Evolutionary conservation across 2,113 vertebrate species (phyloP), one percentile per base, ranked within the genome.

Genomic region (Neofelis nebulosa): DNA sequence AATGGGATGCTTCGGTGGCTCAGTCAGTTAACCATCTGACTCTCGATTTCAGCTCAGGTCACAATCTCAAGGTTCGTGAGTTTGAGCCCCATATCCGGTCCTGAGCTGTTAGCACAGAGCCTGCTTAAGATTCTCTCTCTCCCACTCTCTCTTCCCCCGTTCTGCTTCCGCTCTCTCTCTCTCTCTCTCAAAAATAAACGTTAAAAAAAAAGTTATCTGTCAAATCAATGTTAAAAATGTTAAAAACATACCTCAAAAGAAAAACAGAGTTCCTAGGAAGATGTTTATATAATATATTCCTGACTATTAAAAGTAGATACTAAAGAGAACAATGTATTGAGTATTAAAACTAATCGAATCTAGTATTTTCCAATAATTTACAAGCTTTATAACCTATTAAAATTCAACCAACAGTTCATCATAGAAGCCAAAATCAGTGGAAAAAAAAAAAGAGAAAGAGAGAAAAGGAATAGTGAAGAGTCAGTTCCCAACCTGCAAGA

Each of bases 211-310:
- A 68, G 13, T 71, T 69, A 83, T 52, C 31, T 89, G 65, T 57
- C 65, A 97, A 97, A 68, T 36, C 82, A 94, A 76, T 76, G 25
- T 61, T 4, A 86, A 14, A 97, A 89, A 93, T 50, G n/a, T 31
- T 66, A 87, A 91, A 27, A 93, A 87, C 94, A 74, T 41, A 83
- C 25, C 92, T 94, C 27, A 79, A 96, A 96, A 13, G 14, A 66
- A 96, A 33, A 36, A 36, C 7, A 61, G 3, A 82, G 45, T 80
- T 83, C 45, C 76, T 19, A 66, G 11, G 93, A 50, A 74, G 38
- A 55, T 73, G 19, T 73, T 69, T 86, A 82, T 55, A 92, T 83
- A 96, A 85, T 52, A 23, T 38, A 82, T 76, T 91, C 95, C 65
- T 87, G 23, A 66, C 25, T 29, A 41, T 66, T 89, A 94, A 81